These are phyloP conservation scores for Laothoe populi DNA, from an alignment of 2,888 invertebrate species.

Conservation along the genomic window DNA sequence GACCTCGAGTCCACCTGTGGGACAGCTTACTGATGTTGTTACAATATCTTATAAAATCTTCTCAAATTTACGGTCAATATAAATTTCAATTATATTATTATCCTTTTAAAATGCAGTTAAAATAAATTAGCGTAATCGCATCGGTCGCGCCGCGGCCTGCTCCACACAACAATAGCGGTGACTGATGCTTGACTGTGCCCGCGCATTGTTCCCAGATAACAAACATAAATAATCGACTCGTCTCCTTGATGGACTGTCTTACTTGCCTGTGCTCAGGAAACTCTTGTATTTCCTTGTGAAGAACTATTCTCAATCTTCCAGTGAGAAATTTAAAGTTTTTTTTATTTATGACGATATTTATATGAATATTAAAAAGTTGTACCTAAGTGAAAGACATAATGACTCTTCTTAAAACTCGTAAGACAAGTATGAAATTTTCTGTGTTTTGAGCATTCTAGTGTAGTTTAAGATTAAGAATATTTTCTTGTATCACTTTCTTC, in stretches of 20 bases:
- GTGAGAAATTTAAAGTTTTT: neutral
- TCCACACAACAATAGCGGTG: constrained; percentile 52
- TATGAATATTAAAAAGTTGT: no score
- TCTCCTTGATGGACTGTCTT: constrained; percentile 61
- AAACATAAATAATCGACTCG: constrained; percentile 69
- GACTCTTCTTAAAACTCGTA: no score
- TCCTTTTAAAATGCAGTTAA: constrained; percentile 30
- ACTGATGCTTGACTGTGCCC: constrained; percentile 58
- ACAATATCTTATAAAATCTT: neutral
- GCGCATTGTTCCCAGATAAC: constrained; percentile 73
- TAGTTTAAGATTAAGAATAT: neutral
- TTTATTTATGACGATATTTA: neutral
- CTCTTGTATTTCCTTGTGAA: constrained; percentile 48
- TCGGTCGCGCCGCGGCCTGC: constrained; percentile 37
- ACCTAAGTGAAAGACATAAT: no score
- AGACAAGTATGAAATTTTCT: no score
- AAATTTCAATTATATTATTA: neutral
- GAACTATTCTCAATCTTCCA: neutral
- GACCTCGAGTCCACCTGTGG: neutral
- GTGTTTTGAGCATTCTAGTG: neutral
- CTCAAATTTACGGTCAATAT: neutral
- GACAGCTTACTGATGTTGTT: neutral
- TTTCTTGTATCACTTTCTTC: neutral
- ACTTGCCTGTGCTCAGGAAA: constrained; percentile 55
- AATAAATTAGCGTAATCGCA: constrained; percentile 41